Percentiles rank a stretch among this genome's conserved stretches.
Evolutionary conservation across 23 tunicate genomes (phyloP).

Genomic region (Styela plicata): DNA sequence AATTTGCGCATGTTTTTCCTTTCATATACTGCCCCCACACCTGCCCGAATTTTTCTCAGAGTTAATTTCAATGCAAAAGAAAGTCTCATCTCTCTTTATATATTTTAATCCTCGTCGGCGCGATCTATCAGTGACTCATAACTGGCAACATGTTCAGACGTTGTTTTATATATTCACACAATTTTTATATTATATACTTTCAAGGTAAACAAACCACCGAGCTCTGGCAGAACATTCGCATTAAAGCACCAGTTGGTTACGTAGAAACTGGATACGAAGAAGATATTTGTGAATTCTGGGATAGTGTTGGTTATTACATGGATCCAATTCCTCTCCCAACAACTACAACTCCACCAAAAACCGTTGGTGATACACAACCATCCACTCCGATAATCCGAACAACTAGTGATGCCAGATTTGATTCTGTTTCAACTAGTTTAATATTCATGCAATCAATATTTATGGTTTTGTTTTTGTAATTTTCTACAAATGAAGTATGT

Average conservation of each 20-base stretch:
- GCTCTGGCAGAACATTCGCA: constrained; percentile 1
- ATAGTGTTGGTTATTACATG: constrained; percentile 23
- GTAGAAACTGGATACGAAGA: constrained; percentile 1
- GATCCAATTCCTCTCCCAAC: constrained; percentile 22
- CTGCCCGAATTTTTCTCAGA: too few relatives aligned
- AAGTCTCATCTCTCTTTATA: too few relatives aligned
- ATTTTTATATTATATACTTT: not conserved
- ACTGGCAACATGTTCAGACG: too few relatives aligned
- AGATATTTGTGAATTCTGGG: constrained; percentile 27
- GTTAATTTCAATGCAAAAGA: too few relatives aligned
- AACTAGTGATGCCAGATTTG: not conserved
- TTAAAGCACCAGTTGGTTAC: not conserved
- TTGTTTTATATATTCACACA: not conserved
- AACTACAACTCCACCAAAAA: constrained; percentile 7
- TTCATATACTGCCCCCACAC: too few relatives aligned
- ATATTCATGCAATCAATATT: too few relatives aligned
- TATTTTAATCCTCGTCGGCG: too few relatives aligned
- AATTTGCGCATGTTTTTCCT: too few relatives aligned
- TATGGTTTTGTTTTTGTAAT: too few relatives aligned
- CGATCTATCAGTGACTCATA: too few relatives aligned
- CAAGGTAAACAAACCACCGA: not conserved
- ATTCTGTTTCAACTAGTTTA: too few relatives aligned
- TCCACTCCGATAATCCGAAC: not conserved
- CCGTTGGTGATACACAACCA: not conserved
- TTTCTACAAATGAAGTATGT: too few relatives aligned